phyloP scores from a whole-genome alignment of 2,888 invertebrate genomes.

The Synanthedon vespiformis region DNA sequence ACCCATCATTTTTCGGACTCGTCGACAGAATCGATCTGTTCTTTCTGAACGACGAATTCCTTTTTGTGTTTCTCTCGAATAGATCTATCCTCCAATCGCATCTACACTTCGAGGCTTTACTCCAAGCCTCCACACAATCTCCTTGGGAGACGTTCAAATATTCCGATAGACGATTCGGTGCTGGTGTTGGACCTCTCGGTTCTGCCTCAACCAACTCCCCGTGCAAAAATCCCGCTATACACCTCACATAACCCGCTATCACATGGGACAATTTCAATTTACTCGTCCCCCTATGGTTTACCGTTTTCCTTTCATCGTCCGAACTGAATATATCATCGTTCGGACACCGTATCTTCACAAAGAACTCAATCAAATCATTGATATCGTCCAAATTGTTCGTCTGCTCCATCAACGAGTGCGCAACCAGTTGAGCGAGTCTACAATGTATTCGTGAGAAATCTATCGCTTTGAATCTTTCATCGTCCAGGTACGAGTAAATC shows the following conservation, averaged over 20 bases:
- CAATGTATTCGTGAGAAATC: conserved; percentile 76
- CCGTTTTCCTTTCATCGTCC: conserved; percentile 60
- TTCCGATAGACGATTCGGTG: no score
- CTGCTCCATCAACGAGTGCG: conserved; percentile 67
- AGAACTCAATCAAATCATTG: conserved; percentile 41
- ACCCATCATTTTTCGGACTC: conserved; percentile 50
- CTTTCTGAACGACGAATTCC: conserved; percentile 65
- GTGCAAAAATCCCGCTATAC: conserved; percentile 53
- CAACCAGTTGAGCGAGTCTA: conserved; percentile 73
- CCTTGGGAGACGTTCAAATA: conserved; percentile 51
- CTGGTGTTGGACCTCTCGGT: conserved; percentile 47
- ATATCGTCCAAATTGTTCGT: conserved; percentile 51
- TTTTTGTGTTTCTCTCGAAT: conserved; percentile 61
- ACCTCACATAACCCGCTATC: conserved; percentile 48
- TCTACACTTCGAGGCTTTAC: conserved; percentile 65
- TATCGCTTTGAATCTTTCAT: conserved; percentile 72
- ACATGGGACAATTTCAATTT: conserved; percentile 38
- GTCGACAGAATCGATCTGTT: conserved; percentile 60
- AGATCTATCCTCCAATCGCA: conserved; percentile 73
- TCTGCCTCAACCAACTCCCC: conserved; percentile 47
- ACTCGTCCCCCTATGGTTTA: conserved; percentile 32
- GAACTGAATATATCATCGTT: conserved; percentile 70
- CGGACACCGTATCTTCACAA: conserved; percentile 49
- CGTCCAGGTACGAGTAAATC: conserved; percentile 77
- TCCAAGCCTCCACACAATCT: conserved; percentile 72